Evolutionary conservation across 2,888 invertebrate genomes (phyloP), one percentile per base, ranked within the genome.

Genomic region (Mesodorylaimus sp.): DNA sequence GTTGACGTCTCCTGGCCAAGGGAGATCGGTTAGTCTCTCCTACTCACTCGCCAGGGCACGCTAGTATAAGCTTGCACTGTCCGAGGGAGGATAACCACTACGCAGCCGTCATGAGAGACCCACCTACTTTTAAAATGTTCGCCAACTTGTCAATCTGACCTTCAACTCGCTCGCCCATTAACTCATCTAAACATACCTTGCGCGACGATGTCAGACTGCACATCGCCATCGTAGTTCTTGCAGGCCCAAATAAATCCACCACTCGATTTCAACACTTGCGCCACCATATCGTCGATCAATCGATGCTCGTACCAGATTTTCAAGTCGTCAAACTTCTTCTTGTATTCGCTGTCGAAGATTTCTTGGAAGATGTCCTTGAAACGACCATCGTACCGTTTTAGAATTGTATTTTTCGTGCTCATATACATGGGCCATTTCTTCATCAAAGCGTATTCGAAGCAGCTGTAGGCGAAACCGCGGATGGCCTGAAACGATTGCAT

Each of bases 341-440:
- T 77, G 72, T 85, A 86, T 26, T 79, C 72, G 56, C 57, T 58
- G 57, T 84, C 79, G 68, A 77, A 87, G 60, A 87, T 77, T 66
- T 84, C 84, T 72, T 85, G 79, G 70, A 87, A 87, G 58, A 87
- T 84, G 65, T 87, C 87, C 72, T 87, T 86, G 71, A 87, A 87
- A 25, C 83, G 75, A 16, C 87, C 86, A 66, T 87, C 87, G 64
- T 87, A 87, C 56, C 74, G 74, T 70, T 87, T 87, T 45, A 87
- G 72, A 61, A 87, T 87, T 1, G 87, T 87, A 68, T 87, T 87
- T 71, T 87, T 87, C 3, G 87, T 87, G 52, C 83, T 83, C 65
- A 87, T 68, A 68, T 85, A 87, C n/a, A 87, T 73, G 0, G 86
- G 86, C 81, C 81, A 83, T 64, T 80, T 79, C 72, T 83, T 85